These are phyloP conservation scores for Zoanthus gigantus DNA, from an alignment of 92 coral and sea anemone species.

Conservation along the genomic window DNA sequence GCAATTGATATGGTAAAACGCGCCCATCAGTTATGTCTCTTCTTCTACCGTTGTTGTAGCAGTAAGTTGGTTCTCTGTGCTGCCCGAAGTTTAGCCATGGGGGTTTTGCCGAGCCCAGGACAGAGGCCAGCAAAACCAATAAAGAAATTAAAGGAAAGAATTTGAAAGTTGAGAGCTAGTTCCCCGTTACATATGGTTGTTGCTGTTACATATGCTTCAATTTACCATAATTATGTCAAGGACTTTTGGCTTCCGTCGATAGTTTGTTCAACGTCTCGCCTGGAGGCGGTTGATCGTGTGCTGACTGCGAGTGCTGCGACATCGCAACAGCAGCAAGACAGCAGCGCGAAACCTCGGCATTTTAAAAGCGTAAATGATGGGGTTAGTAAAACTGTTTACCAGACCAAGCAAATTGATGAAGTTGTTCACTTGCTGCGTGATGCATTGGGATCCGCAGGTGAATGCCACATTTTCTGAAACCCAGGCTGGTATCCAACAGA, in stretches of 20 bases:
- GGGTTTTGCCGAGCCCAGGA: too few species aligned
- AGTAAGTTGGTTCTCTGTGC: too few species aligned
- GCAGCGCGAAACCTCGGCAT: slow-evolving; percentile 48
- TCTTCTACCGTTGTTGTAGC: too few species aligned
- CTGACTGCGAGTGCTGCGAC: slow-evolving; percentile 12
- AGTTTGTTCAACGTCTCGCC: slow-evolving; percentile 37
- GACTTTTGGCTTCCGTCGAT: background rate
- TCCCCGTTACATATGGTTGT: too few species aligned
- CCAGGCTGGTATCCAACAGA: slow-evolving; percentile 44
- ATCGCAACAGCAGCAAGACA: background rate
- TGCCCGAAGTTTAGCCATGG: too few species aligned
- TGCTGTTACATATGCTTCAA: too few species aligned
- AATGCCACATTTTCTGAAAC: slow-evolving; percentile 32
- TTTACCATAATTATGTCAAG: too few species aligned
- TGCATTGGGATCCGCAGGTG: slow-evolving; percentile 33
- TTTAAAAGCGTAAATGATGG: slow-evolving; percentile 43
- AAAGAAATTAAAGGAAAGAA: too few species aligned
- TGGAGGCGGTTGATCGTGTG: background rate
- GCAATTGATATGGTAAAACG: too few species aligned
- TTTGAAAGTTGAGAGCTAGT: too few species aligned
- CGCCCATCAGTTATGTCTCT: too few species aligned
- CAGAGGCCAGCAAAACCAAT: too few species aligned
- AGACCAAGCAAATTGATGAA: slow-evolving; percentile 22
- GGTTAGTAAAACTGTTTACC: slow-evolving; percentile 34
- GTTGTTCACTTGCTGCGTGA: slow-evolving; percentile 31